Base-by-base conservation (phyloP, 2,888 invertebrate species). In the Busseola fusca region DNA sequence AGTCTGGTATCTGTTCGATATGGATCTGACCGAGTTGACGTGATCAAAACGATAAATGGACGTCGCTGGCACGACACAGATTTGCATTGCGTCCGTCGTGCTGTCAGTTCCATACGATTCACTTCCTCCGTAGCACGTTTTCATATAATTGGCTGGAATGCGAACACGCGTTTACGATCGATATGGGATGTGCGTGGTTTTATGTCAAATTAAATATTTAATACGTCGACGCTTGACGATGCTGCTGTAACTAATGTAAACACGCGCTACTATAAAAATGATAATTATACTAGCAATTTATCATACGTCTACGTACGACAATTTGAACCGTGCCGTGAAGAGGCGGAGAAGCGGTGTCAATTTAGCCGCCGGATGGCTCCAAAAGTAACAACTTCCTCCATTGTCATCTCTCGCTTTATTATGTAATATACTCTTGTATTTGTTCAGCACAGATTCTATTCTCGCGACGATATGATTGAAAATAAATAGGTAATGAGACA, bases 51-150 rank as follows among this genome's bases (percentile, higher is more conserved):
- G 89, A 88, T 89, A 90, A 91, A 91, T 91, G 89, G 89, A 87
- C 82, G 87, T 87, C 87, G 89, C 85, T 87, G 87, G 87, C 86
- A 87, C 86, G 87, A 88, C 90, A 90, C 92, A 92, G 94, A 94
- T 94, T 94, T 94, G 93, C 93, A 92, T 91, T 88, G 89, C 91
- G 90, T 92, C 90, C 89, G 90, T 89, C 88, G 87, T 86, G 87
- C 87, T 91, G 92, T 92, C 92, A 91, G 90, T 91, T 91, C 88
- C 87, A 87, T 88, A 88, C 88, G 87, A 89, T 87, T 91, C 87
- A 90, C 90, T 92, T 93, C 91, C 92, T 91, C 82, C 86, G 86
- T 82, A 87, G 80, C 86, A 87, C 86, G 87, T 88, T 90, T 88
- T 86, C 84, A 72, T 88, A 82, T 91, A 88, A 90, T 90, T 89